Conservation (phyloP, 35 echinoderm and acorn worm genomes). For the Lytechinus pictus region DNA sequence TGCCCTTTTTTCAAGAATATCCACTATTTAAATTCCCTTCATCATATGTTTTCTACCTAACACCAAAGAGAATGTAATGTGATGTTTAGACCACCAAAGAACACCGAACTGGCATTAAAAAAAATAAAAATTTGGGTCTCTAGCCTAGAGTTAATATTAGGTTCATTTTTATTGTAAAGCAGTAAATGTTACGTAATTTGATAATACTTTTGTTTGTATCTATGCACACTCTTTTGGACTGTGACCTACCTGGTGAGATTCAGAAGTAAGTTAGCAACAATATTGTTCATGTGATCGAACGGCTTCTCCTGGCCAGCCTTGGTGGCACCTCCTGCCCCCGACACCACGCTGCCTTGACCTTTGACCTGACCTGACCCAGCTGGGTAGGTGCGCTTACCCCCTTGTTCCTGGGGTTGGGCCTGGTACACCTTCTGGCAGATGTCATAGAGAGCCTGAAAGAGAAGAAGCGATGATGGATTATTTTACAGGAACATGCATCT, state of each 20-base stretch:
- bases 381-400: conserved; percentile 69
- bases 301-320: conserved; percentile 80
- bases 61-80: too few relatives aligned
- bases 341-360: conserved; percentile 21
- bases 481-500: not conserved
- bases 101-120: too few relatives aligned
- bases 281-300: conserved; percentile 96
- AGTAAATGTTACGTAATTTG: too few relatives aligned
- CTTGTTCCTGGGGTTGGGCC: conserved; percentile 63
- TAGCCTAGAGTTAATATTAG: too few relatives aligned
- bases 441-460: conserved; percentile 74
- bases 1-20: too few relatives aligned
- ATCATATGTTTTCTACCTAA: too few relatives aligned
- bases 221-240: not conserved
- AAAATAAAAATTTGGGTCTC: too few relatives aligned
- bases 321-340: conserved; percentile 13
- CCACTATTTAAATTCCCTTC: too few relatives aligned
- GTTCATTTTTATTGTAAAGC: too few relatives aligned
- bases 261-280: conserved; percentile 93
- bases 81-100: too few relatives aligned
- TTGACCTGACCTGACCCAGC: not conserved
- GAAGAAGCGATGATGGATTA: not conserved
- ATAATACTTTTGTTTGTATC: not conserved
- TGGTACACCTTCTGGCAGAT: conserved; percentile 87
- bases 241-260: conserved; percentile 89